Evolutionary conservation across 2,113 vertebrate genomes (phyloP).

Genomic region (Porphyrio hochstetteri): DNA sequence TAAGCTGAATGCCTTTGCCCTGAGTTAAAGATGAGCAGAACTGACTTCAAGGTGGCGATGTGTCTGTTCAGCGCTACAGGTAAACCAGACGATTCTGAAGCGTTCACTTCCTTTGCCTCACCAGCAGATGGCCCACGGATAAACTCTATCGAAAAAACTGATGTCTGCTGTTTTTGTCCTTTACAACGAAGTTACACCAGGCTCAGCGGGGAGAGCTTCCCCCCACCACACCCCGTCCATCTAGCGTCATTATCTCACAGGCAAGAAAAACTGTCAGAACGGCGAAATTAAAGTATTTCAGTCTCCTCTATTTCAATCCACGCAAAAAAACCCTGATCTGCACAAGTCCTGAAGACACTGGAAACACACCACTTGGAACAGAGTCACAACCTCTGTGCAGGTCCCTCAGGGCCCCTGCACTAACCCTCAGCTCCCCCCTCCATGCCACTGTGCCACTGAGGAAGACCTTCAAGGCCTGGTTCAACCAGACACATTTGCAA

Average conservation of each 20-base stretch:
- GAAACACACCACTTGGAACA: not conserved
- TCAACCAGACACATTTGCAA: not conserved
- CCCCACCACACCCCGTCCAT: too few relatives aligned
- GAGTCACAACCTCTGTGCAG: not conserved
- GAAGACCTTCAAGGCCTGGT: not conserved
- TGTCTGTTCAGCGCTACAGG: not conserved
- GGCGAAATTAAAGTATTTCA: not conserved
- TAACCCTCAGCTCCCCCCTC: not conserved
- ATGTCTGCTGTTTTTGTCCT: not conserved
- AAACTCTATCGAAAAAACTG: not conserved
- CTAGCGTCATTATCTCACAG: not conserved
- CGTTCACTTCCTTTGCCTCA: not conserved
- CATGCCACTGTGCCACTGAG: accelerated
- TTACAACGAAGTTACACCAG: not conserved
- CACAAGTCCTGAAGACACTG: not conserved
- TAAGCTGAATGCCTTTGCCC: not conserved
- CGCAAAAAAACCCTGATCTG: not conserved
- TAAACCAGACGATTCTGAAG: not conserved
- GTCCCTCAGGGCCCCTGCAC: accelerated
- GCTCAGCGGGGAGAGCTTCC: accelerated
- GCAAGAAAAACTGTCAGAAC: not conserved
- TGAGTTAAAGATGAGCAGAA: not conserved
- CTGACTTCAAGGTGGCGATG: not conserved
- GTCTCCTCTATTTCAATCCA: not conserved
- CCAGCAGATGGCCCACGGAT: slow-evolving; percentile 45